Evolutionary conservation across 1,140 invertebrate genomes (phyloP), one percentile per base, ranked within the genome.

Genomic region (Idris sp.): DNA sequence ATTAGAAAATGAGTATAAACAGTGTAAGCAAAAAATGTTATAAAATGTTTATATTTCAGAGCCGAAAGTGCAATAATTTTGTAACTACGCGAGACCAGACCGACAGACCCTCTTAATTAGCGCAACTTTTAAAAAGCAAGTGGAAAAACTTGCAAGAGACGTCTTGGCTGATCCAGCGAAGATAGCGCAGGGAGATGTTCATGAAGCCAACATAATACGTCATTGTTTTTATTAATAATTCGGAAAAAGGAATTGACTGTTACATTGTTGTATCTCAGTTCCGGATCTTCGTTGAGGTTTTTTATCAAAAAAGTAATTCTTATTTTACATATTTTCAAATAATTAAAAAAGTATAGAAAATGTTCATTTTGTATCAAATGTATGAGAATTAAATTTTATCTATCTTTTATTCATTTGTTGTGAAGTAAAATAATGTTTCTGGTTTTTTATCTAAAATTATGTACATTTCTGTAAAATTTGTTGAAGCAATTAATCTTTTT

Each of bases 41-140:
- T n/a, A n/a, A n/a, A n/a, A n/a, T n/a, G n/a, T n/a, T 22, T 22
- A 4, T 65, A 81, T 80, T 80, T 25, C 84, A 91, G 93, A 96
- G 81, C 91, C 93, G 0, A 95, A 99, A 90, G 98, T 99, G 4
- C 90, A 97, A 38, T 99, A 97, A 8, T 99, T 99, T 77, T 98
- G 98, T 84, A 93, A 96, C 81, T 97, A 99, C 87, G 96, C 99
- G 4, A 90, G 98, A 30, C 97, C 97, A 0, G 97, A 99, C 81
- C 89, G 98, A 58, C 97, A 99, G 88, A 97, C 96, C 0, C 88
- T 99, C 40, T 88, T 99, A 59, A 99, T 99, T 86, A 97, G 95
- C 77, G 98, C 98, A 2, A 99, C 98, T 22, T 99, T 99, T 82
- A 96, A 97, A 82, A 95, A 95, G 64, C 93, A 92, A 81, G 93